A percentile compares a stretch with the other conserved stretches of the same genome.
Conservation (phyloP, 92 coral and sea anemone genomes). For the Palythoa heliodiscus region DNA sequence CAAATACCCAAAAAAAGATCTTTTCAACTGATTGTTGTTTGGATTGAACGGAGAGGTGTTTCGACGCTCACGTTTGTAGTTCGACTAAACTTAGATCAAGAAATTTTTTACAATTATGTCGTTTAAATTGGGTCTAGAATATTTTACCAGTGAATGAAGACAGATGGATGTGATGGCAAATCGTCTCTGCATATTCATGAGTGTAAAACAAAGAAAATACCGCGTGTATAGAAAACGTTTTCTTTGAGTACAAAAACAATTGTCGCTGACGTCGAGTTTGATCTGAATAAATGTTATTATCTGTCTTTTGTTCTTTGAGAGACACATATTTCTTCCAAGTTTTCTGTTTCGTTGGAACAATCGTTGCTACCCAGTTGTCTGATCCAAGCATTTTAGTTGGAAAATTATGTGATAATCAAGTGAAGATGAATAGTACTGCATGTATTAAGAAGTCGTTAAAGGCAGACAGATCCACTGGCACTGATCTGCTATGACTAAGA, state of each 20-base stretch:
- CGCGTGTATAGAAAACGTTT: slow-evolving; percentile 16
- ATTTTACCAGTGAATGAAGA: background rate
- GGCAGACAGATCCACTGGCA: background rate
- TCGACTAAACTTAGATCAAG: too few species aligned
- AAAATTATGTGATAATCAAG: background rate
- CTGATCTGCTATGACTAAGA: background rate
- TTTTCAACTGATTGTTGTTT: too few species aligned
- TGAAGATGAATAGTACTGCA: background rate
- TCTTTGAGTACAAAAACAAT: background rate
- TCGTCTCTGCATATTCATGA: slow-evolving; percentile 15
- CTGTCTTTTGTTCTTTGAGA: background rate
- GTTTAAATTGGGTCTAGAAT: background rate
- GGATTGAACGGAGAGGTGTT: too few species aligned
- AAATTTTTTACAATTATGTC: background rate
- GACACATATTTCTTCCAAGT: background rate
- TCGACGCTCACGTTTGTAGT: too few species aligned
- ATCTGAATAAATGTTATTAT: slow-evolving; percentile 15
- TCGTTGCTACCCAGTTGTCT: background rate
- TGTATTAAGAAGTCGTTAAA: background rate
- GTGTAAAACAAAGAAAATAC: slow-evolving; percentile 11
- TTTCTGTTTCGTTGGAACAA: background rate
- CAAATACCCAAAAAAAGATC: too few species aligned
- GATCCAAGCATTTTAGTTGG: background rate
- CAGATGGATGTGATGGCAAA: background rate
- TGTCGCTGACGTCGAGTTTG: background rate